Percentiles rank a stretch among this genome's conserved stretches.
Conservation (phyloP, 2,113 vertebrate species). For the Scolopax mira region DNA sequence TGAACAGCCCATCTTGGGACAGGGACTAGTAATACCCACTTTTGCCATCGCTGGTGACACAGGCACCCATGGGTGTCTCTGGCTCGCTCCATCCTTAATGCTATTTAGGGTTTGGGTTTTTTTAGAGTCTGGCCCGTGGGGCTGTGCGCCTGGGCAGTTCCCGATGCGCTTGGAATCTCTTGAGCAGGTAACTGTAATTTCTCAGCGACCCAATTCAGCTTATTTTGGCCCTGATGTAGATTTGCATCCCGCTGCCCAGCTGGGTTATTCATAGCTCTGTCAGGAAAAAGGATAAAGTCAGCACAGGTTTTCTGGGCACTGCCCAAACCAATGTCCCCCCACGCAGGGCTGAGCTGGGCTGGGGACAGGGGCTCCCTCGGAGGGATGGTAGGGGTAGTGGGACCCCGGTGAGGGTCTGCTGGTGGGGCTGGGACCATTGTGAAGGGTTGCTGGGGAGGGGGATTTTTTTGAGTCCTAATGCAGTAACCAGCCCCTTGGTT, state of each 20-base stretch:
- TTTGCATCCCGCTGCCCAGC: neutral
- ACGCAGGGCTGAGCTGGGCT: neutral
- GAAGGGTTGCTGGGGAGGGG: neutral
- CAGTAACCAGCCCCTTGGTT: neutral
- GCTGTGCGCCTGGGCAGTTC: neutral
- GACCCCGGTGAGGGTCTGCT: neutral
- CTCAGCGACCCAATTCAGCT: neutral
- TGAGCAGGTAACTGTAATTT: constrained; percentile 11
- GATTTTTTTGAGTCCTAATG: neutral
- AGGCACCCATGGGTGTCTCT: neutral
- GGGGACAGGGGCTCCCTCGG: neutral
- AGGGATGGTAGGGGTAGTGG: neutral
- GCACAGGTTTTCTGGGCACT: neutral
- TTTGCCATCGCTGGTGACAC: neutral
- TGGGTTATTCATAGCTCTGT: neutral
- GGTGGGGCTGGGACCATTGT: neutral
- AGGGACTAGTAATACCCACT: fast-evolving
- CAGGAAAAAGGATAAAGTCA: neutral
- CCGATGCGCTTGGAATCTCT: fast-evolving
- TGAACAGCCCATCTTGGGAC: fast-evolving
- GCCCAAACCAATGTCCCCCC: neutral
- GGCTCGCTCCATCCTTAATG: neutral
- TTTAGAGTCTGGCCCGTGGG: neutral
- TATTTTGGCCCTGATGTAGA: neutral
- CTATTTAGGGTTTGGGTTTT: neutral